Evolutionary conservation across 2,888 invertebrate species (phyloP).

Genomic region (Glyphotaelius pellucidus): DNA sequence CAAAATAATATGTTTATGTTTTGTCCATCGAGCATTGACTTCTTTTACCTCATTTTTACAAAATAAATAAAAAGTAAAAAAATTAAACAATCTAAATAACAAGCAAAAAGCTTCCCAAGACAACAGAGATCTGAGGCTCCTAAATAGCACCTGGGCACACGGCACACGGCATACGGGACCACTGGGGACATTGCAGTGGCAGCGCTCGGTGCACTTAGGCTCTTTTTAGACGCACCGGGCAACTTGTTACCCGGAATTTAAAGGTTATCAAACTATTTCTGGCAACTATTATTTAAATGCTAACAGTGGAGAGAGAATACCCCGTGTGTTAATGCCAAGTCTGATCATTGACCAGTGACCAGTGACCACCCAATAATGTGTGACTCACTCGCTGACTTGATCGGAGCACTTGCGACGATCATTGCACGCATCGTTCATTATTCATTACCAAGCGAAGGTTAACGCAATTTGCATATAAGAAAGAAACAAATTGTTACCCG

Average conservation of each 20-base stretch:
- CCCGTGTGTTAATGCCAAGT: conserved; percentile 45
- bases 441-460: conserved; percentile 7
- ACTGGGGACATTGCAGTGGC: neutral
- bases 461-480: neutral
- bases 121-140: neutral
- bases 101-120: neutral
- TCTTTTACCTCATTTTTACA: neutral
- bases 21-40: neutral
- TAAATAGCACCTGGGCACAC: neutral
- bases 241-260: conserved; percentile 29
- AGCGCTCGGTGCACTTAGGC: neutral
- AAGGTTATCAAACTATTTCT: conserved; percentile 55
- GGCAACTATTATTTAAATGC: conserved; percentile 47
- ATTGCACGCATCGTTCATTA: neutral
- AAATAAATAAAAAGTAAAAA: too few species aligned
- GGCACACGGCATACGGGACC: neutral
- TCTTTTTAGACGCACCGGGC: neutral
- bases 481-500: too few species aligned
- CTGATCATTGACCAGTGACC: conserved; percentile 34
- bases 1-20: too few species aligned
- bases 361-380: conserved; percentile 45
- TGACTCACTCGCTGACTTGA: conserved; percentile 5
- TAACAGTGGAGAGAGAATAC: conserved; percentile 44
- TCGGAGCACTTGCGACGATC: neutral
- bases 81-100: neutral